Conservation (phyloP, 92 coral and sea anemone genomes). For the Palythoa caribaeorum region DNA sequence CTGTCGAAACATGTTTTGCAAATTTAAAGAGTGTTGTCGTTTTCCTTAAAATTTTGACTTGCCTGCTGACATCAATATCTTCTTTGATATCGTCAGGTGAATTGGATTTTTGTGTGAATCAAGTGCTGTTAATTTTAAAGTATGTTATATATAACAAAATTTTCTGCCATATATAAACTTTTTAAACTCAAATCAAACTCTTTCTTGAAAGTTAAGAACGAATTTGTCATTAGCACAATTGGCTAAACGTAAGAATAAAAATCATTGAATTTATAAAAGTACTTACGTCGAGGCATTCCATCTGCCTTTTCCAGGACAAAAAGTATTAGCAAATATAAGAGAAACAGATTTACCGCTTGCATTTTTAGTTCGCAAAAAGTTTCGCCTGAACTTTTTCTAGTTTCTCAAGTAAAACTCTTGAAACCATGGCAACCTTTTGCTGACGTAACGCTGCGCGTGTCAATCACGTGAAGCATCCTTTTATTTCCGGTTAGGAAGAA, state of each 20-base stretch:
- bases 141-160: too few species aligned
- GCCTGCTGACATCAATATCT: too few species aligned
- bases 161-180: too few species aligned
- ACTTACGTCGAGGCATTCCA: slow-evolving; percentile 16
- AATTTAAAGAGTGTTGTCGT: too few species aligned
- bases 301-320: not conserved
- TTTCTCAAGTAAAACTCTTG: not conserved
- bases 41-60: too few species aligned
- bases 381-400: not conserved
- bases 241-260: not conserved
- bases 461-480: not conserved
- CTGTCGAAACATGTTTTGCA: too few species aligned
- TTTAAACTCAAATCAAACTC: too few species aligned
- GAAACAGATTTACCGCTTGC: not conserved
- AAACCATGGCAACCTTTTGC: slow-evolving; percentile 7
- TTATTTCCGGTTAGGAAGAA: not conserved
- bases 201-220: too few species aligned
- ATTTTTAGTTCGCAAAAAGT: not conserved
- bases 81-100: too few species aligned
- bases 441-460: not conserved
- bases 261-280: not conserved
- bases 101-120: too few species aligned
- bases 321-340: not conserved
- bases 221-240: not conserved
- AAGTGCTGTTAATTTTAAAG: too few species aligned